Evolutionary conservation across 2,888 invertebrate species (phyloP), one percentile per base, ranked within the genome.

Genomic region (Apocheima hispidaria): DNA sequence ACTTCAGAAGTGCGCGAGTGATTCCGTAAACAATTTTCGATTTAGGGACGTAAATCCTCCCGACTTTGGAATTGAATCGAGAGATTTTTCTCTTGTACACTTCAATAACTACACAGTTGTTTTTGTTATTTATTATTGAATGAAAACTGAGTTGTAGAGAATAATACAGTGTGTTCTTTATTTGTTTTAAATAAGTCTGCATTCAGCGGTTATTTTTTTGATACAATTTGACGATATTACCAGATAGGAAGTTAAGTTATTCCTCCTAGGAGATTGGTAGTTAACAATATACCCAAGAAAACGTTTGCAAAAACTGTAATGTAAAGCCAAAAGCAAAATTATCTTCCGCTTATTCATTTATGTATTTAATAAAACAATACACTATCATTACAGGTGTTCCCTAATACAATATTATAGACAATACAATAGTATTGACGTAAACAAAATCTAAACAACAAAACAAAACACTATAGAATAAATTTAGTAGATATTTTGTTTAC

Each of bases 1-100:
- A 66, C 59, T 69, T 65, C 60, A 57, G 63, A 58, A 46, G 56
- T 46, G 56, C 28, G 50, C 46, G 55, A 63, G 58, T 56, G 65
- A 65, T 63, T 69, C 61, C 53, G 63, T 62, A 60, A 67, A 69
- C 69, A 67, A 62, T 67, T 67, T 67, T 69, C 69, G 60, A 62
- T 69, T 69, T 65, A 65, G 65, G 64, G 55, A 55, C 60, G 65
- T 64, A 67, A 69, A 67, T 69, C 65, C 69, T 52, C 61, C 61
- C 57, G 65, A 52, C 60, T 66, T 61, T 51, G 66, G 65, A 62
- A 62, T 66, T 44, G 54, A 60, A 67, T 63, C 58, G 60, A 65
- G 57, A 63, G 66, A 65, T 65, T 52, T 63, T 54, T 63, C 60
- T 69, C 53, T 46, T 56, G 46, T 62, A 64, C 55, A 68, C 65